Base-by-base conservation (phyloP, 1,140 invertebrate genomes). In the Aphidius gifuensis region DNA sequence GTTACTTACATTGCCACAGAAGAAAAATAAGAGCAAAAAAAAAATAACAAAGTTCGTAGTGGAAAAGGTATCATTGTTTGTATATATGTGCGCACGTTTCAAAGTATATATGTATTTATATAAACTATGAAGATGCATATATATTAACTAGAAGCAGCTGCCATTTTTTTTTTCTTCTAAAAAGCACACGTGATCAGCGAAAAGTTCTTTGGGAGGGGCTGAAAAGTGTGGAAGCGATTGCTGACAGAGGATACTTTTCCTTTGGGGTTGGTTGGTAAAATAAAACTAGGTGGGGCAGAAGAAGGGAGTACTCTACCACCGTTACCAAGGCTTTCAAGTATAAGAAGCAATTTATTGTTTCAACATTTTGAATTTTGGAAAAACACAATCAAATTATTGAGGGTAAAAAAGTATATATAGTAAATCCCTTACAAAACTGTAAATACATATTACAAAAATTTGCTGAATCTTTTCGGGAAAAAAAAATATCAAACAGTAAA, bases 311-410 rank as follows among this genome's bases (percentile, higher is more conserved):
- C 2, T 16, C 16, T 16, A 16, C 16, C 16, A 16, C 0, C 16
- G 9, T 16, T 48, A 48, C 7, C 8, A 38, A 16, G 39, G 9
- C 23, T 65, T 9, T 21, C 63, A 39, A 46, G 39, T 61, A 51
- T 58, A 16, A 16, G 59, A 56, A 71, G 67, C 75, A 75, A 79
- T 80, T 79, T 78, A 80, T 80, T 77, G 75, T 78, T 80, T 78
- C 72, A 75, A 40, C 23, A 32, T 32, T 32, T 32, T 32, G 23
- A 32, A 32, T 32, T 32, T 32, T 32, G 2, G 4, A 32, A 32
- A 32, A 32, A 32, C 4, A 32, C 23, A 32, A 32, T 32, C 23
- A 32, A 32, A 32, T 32, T 32, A 32, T 32, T 32, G 4, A 32
- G 23, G 23, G 23, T 32, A 32, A 32, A 32, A 32, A 32, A 32